Evolutionary conservation across 2,888 invertebrate species (phyloP).

Genomic region (Atrina japonica): DNA sequence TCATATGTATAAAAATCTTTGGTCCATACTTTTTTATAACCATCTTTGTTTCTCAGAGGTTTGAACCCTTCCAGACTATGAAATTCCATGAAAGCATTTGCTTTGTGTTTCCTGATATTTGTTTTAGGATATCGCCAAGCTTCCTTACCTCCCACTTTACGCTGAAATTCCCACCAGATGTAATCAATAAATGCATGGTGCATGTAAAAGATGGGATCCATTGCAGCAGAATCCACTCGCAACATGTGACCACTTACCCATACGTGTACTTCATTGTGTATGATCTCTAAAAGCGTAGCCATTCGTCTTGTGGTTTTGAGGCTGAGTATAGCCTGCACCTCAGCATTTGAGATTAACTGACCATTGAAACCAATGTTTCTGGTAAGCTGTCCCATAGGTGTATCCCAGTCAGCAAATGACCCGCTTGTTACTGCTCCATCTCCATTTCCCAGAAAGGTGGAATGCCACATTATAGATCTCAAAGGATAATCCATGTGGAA

Average conservation of each 20-base stretch:
- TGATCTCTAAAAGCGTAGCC: not conserved
- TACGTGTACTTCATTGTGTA: slow-evolving; percentile 51
- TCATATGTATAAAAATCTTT: too few relatives aligned
- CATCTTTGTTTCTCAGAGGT: too few relatives aligned
- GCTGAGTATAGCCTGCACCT: slow-evolving; percentile 36
- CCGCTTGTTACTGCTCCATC: slow-evolving; percentile 60
- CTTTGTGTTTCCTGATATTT: too few relatives aligned
- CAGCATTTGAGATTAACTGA: slow-evolving; percentile 46
- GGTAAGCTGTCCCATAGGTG: slow-evolving; percentile 54
- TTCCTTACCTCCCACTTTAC: slow-evolving; percentile 4
- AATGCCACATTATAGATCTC: slow-evolving; percentile 59
- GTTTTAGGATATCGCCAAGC: too few relatives aligned
- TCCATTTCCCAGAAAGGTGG: slow-evolving; percentile 59
- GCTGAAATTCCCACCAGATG: slow-evolving; percentile 52
- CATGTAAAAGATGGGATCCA: slow-evolving; percentile 56
- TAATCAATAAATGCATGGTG: slow-evolving; percentile 58
- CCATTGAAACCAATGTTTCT: slow-evolving; percentile 62
- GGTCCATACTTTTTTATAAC: too few relatives aligned
- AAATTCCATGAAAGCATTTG: too few relatives aligned
- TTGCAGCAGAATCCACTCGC: slow-evolving; percentile 48
- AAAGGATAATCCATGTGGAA: slow-evolving; percentile 47
- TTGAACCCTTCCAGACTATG: too few relatives aligned
- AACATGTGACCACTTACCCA: slow-evolving; percentile 55
- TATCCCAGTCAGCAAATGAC: slow-evolving; percentile 60
- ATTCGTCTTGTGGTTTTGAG: slow-evolving; percentile 4